Evolutionary conservation across 2,888 invertebrate species (phyloP).

Genomic region (Tricholauxania praeusta): DNA sequence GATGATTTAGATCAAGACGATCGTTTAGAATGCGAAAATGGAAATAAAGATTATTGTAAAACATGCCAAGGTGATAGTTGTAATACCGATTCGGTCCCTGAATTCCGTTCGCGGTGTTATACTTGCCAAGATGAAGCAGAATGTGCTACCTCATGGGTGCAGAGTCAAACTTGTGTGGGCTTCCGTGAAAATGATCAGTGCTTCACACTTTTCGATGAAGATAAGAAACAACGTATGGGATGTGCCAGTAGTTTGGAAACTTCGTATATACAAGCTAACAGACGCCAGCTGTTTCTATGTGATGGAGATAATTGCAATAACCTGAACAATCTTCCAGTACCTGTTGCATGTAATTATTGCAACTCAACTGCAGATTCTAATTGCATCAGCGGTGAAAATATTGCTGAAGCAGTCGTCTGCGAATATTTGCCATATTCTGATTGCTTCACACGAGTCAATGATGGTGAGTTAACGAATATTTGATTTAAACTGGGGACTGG

Average conservation of each 20-base stretch:
- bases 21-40: constrained; percentile 50
- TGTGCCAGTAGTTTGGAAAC: constrained; percentile 56
- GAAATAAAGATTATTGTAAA: constrained; percentile 49
- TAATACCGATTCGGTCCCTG: constrained; percentile 52
- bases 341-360: constrained; percentile 51
- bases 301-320: constrained; percentile 56
- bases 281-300: constrained; percentile 56
- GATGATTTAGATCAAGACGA: constrained; percentile 60
- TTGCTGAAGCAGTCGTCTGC: constrained; percentile 36
- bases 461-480: constrained; percentile 44
- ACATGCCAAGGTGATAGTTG: constrained; percentile 52
- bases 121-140: constrained; percentile 48
- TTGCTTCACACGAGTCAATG: constrained; percentile 50
- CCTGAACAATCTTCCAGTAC: constrained; percentile 44
- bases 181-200: constrained; percentile 57
- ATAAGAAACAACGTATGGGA: constrained; percentile 53
- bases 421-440: constrained; percentile 49
- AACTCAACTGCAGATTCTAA: constrained; percentile 46
- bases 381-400: constrained; percentile 47
- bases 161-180: constrained; percentile 48
- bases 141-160: constrained; percentile 41
- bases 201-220: constrained; percentile 54
- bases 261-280: constrained; percentile 43
- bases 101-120: constrained; percentile 52
- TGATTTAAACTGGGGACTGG: too few relatives aligned